Evolutionary conservation across 2,797 vertebrate genomes (phyloP).

Genomic region (Champsocephalus gunnari): DNA sequence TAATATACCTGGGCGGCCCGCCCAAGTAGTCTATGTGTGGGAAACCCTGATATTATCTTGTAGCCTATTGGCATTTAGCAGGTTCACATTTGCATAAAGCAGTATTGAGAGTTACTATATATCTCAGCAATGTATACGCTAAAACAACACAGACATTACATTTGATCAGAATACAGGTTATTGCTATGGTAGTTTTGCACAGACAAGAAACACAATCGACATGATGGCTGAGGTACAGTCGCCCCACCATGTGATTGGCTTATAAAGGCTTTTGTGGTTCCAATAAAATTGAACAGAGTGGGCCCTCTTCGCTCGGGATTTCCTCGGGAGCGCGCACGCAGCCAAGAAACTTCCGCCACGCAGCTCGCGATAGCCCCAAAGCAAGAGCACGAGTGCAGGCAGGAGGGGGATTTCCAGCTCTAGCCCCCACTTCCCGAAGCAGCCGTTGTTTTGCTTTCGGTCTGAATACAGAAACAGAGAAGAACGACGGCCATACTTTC

Average conservation of each 20-base stretch:
- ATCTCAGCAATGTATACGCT: not conserved
- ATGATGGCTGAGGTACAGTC: too few relatives aligned
- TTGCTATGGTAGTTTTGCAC: too few relatives aligned
- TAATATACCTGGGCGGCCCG: too few relatives aligned
- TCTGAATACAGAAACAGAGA: constrained; percentile 88
- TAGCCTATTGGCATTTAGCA: not conserved
- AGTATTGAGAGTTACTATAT: constrained; percentile 1
- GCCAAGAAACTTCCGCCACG: constrained; percentile 74
- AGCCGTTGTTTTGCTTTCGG: constrained; percentile 98
- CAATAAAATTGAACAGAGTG: constrained; percentile 40
- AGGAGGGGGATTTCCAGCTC: constrained; percentile 91
- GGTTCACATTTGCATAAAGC: not conserved
- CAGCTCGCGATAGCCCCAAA: constrained; percentile 64
- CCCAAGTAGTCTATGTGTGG: too few relatives aligned
- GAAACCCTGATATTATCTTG: too few relatives aligned
- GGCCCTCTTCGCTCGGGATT: not conserved
- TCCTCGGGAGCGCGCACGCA: constrained; percentile 78
- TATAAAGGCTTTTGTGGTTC: not conserved
- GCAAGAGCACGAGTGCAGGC: constrained; percentile 71
- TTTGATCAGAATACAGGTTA: too few relatives aligned
- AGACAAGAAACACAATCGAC: too few relatives aligned
- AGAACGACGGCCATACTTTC: constrained; percentile 69
- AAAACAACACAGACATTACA: not conserved
- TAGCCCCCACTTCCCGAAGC: constrained; percentile 65
- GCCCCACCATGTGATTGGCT: not conserved